These are phyloP conservation scores for Darevskia nairensis DNA, from an alignment of 2,797 vertebrate species.

Conservation along the genomic window DNA sequence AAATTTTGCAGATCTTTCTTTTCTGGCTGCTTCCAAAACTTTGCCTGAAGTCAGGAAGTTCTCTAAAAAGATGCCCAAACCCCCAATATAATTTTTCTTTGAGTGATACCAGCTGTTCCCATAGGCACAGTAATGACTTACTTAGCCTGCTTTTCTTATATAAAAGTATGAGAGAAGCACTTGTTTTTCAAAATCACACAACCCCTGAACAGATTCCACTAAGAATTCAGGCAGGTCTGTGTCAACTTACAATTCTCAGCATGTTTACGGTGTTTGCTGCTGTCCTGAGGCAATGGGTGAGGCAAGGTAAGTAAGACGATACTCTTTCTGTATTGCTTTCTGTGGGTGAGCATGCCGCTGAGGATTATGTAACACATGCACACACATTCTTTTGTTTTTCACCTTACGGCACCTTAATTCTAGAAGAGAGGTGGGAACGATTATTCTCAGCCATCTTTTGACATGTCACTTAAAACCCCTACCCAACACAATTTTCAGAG, in stretches of 20 bases:
- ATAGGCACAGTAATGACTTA: not conserved
- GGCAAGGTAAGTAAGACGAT: not conserved
- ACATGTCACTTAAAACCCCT: not conserved
- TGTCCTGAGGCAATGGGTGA: slow-evolving; percentile 4
- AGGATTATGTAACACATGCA: not conserved
- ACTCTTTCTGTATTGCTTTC: not conserved
- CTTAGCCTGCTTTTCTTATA: not conserved
- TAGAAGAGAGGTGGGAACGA: not conserved
- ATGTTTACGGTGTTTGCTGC: not conserved
- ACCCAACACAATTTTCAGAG: not conserved
- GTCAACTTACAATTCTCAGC: not conserved
- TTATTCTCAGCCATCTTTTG: not conserved
- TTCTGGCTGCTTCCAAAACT: not conserved
- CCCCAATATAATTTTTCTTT: not conserved
- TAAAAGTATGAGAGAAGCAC: not conserved
- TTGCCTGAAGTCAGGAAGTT: not conserved
- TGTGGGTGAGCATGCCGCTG: not conserved
- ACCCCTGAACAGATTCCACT: not conserved
- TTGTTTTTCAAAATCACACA: not conserved
- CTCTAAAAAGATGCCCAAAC: not conserved
- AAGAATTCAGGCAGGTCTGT: not conserved
- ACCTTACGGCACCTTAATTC: not conserved
- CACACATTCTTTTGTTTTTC: no score
- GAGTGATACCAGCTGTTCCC: not conserved
- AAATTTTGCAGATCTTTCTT: not conserved